Evolutionary conservation across 2,888 invertebrate genomes (phyloP).

Genomic region (Lepidochrysops patricia): DNA sequence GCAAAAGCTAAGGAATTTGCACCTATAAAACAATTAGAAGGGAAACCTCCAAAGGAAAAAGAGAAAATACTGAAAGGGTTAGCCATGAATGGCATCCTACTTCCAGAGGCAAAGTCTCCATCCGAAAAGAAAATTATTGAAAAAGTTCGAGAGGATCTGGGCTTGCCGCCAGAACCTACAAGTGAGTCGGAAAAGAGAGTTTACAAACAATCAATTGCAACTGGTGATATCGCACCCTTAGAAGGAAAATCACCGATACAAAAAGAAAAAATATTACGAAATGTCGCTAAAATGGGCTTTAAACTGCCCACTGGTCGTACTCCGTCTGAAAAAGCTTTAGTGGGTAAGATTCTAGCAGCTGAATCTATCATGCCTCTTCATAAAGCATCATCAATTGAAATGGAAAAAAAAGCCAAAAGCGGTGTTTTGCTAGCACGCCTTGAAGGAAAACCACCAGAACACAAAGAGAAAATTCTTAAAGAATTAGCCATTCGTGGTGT

Average conservation of each 20-base stretch:
- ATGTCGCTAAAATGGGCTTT: conserved; percentile 19
- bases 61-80: conserved; percentile 29
- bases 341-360: conserved; percentile 15
- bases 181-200: conserved; percentile 29
- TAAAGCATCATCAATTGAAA: neutral
- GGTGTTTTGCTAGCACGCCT: conserved; percentile 19
- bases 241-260: conserved; percentile 32
- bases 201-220: conserved; percentile 30
- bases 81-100: conserved; percentile 24
- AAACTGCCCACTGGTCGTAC: conserved; percentile 22
- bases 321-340: conserved; percentile 20
- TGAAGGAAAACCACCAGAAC: conserved; percentile 22
- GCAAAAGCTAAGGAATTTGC: conserved; percentile 26
- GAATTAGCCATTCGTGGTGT: conserved; percentile 22
- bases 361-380: neutral
- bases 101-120: conserved; percentile 26
- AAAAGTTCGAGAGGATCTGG: conserved; percentile 24
- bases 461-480: conserved; percentile 24
- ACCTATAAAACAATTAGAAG: conserved; percentile 29
- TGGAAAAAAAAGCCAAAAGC: conserved; percentile 14
- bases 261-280: conserved; percentile 24
- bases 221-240: conserved; percentile 32
- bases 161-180: conserved; percentile 29
- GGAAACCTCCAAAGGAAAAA: conserved; percentile 28
- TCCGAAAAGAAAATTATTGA: conserved; percentile 28